A percentile compares a stretch with the other conserved stretches of the same genome.
These are phyloP conservation scores for Poeciliopsis turrubarensis DNA, from an alignment of 2,113 vertebrate genomes.

Conservation along the genomic window DNA sequence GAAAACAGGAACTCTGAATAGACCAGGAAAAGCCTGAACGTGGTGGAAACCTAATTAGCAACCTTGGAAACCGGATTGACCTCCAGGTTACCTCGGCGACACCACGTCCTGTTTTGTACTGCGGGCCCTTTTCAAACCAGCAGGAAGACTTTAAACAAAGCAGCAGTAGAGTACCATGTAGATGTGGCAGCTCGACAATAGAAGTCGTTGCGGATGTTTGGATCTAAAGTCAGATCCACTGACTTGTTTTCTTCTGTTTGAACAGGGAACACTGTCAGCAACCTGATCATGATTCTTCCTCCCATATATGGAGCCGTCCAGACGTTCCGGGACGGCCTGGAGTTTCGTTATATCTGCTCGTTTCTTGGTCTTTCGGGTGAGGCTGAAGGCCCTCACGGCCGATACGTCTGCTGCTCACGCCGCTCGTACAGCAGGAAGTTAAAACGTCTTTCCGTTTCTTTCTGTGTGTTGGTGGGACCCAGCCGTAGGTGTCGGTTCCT, in stretches of 20 bases:
- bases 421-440: not conserved
- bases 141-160: not conserved
- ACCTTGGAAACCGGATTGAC: not conserved
- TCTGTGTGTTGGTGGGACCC: conserved; percentile 53
- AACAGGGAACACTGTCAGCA: conserved; percentile 98
- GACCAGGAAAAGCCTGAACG: not conserved
- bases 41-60: not conserved
- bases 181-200: no score
- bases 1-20: not conserved
- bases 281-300: conserved; percentile 98
- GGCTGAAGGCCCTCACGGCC: conserved; percentile 29
- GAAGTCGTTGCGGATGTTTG: not conserved
- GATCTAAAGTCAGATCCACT: not conserved
- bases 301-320: conserved; percentile 93
- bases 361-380: conserved; percentile 94
- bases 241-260: conserved; percentile 33
- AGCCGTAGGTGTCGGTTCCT: conserved; percentile 97
- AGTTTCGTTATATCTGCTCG: conserved; percentile 90
- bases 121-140: not conserved
- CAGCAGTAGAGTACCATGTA: not conserved
- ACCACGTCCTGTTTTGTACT: not conserved
- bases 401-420: not conserved
- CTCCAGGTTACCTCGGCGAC: not conserved
- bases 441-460: not conserved
- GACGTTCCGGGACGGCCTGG: conserved; percentile 87